Percentiles rank a stretch among this genome's conserved stretches.
phyloP scores from a whole-genome alignment of 2,113 vertebrate species.

The Dinomys branickii region DNA sequence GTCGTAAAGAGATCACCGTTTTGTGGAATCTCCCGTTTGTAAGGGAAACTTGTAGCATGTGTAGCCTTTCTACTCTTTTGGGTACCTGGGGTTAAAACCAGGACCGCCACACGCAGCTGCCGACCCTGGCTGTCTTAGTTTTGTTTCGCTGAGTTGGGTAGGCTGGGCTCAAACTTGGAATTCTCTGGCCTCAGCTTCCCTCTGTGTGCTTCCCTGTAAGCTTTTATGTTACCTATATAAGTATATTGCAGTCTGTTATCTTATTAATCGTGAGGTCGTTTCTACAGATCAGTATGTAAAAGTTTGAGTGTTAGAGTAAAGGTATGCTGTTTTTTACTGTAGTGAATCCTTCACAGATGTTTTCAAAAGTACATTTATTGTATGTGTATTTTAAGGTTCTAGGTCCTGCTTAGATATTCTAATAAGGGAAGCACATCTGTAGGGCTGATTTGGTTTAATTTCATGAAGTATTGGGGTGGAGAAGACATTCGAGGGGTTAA shows the following conservation, averaged over 20 bases:
- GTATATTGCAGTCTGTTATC: no score
- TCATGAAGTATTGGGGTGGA: not conserved
- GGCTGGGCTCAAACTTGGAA: not conserved
- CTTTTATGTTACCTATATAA: not conserved
- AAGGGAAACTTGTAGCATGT: accelerated
- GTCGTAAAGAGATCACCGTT: accelerated
- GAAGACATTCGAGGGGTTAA: no score
- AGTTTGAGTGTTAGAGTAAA: accelerated
- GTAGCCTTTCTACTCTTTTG: accelerated
- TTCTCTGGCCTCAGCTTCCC: not conserved
- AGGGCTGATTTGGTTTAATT: not conserved
- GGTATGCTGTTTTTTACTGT: accelerated
- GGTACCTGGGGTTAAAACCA: not conserved
- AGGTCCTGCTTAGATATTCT: accelerated
- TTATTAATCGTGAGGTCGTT: no score
- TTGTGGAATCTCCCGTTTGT: accelerated
- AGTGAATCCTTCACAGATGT: accelerated
- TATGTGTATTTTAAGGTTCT: accelerated
- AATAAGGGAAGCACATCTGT: not conserved
- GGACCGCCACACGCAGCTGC: not conserved
- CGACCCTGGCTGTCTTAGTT: not conserved
- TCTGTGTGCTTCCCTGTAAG: not conserved
- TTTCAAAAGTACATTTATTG: not conserved
- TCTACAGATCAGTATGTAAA: accelerated
- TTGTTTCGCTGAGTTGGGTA: not conserved